These are phyloP conservation scores for Bucorvus abyssinicus DNA, from an alignment of 2,797 vertebrate species.

Conservation along the genomic window DNA sequence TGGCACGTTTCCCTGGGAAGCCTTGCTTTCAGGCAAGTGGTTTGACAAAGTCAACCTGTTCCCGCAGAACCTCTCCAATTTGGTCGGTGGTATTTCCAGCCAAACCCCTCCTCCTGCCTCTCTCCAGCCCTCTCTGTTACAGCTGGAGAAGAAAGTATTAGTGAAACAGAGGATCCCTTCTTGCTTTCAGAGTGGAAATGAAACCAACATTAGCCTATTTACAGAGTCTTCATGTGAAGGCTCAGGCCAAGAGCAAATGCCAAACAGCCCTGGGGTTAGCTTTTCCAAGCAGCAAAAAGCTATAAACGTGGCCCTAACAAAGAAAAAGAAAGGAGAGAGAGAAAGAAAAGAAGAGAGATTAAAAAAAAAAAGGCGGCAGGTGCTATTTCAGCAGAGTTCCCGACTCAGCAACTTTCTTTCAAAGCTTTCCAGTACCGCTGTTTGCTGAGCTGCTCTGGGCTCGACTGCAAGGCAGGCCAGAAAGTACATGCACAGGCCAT, in stretches of 20 bases:
- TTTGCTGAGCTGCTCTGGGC: slow-evolving; percentile 66
- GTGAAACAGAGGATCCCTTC: slow-evolving; percentile 43
- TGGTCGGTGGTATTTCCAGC: background rate
- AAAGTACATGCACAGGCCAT: slow-evolving; percentile 24
- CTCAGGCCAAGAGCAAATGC: slow-evolving; percentile 3
- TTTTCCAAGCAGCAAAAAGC: slow-evolving; percentile 35
- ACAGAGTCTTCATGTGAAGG: slow-evolving; percentile 36
- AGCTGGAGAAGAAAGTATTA: slow-evolving; percentile 20
- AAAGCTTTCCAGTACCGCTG: slow-evolving; percentile 63
- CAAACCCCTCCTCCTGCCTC: slow-evolving; percentile 4
- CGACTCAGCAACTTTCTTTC: slow-evolving; percentile 74
- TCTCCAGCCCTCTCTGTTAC: slow-evolving; percentile 23
- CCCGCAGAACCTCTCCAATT: background rate
- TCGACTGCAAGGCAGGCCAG: slow-evolving; percentile 38
- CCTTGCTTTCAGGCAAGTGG: slow-evolving; percentile 26
- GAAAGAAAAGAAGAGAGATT: background rate
- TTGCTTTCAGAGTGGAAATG: slow-evolving; percentile 52
- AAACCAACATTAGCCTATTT: slow-evolving; percentile 49
- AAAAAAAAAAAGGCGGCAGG: slow-evolving; percentile 43
- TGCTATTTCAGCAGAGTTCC: slow-evolving; percentile 70
- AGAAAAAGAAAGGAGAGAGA: background rate
- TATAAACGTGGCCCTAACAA: slow-evolving; percentile 48
- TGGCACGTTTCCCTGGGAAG: slow-evolving; percentile 61
- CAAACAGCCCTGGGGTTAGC: slow-evolving; percentile 34
- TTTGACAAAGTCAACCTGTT: slow-evolving; percentile 66